Percentiles rank a stretch among this genome's conserved stretches.
These are phyloP conservation scores for Trachythela sp. DNA, from an alignment of 64 coral and sea anemone species.

Conservation along the genomic window DNA sequence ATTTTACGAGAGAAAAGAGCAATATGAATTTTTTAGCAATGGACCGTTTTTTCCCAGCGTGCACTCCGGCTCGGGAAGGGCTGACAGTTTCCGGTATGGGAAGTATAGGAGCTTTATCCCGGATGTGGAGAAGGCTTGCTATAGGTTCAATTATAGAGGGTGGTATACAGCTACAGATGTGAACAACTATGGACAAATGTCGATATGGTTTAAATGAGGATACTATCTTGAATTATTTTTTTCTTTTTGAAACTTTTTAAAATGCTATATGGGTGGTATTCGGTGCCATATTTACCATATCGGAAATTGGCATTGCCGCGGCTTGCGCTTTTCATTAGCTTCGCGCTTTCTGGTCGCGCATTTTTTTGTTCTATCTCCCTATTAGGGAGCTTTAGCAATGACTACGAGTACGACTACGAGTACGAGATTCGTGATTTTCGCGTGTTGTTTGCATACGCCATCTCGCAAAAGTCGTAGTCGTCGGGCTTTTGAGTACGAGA, in stretches of 20 bases:
- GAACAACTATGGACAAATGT: neutral
- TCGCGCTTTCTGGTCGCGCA: no score
- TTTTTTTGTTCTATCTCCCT: no score
- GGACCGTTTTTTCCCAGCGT: constrained; percentile 45
- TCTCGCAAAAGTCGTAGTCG: no score
- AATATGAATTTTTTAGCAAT: constrained; percentile 1
- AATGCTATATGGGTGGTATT: neutral
- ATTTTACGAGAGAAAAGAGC: constrained; percentile 7
- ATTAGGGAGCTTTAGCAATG: no score
- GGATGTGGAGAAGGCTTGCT: neutral
- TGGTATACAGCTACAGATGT: neutral
- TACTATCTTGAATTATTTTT: neutral
- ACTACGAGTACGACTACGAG: no score
- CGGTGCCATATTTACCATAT: no score
- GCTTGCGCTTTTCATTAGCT: no score
- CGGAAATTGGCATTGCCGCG: no score
- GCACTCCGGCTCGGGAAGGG: neutral
- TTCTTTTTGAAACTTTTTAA: neutral
- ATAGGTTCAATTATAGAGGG: neutral
- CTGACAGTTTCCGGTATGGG: neutral
- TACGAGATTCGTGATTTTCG: no score
- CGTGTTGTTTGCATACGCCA: no score
- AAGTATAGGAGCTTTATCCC: neutral
- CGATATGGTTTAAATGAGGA: neutral
- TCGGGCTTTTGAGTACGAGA: no score